phyloP scores from a whole-genome alignment of 2,113 vertebrate species.

The Octodon degus region DNA sequence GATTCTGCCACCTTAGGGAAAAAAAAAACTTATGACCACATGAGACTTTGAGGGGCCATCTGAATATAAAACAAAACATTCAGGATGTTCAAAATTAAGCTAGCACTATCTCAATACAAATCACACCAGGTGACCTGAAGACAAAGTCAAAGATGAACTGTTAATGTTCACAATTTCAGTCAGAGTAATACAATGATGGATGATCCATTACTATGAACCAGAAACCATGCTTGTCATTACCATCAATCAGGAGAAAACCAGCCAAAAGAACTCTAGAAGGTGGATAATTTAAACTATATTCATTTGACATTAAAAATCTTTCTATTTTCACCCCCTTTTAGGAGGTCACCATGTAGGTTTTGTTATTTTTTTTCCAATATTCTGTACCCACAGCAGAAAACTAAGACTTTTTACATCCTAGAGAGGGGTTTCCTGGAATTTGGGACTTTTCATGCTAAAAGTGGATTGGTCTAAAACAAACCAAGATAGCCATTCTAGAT shows the following conservation, averaged over 20 bases:
- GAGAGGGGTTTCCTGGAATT: neutral
- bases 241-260: neutral
- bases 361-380: neutral
- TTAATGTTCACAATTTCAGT: neutral
- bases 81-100: conserved; percentile 9
- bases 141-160: neutral
- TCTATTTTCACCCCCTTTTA: neutral
- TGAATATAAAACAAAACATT: too few species aligned
- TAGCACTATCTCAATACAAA: neutral
- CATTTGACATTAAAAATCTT: neutral
- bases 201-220: neutral
- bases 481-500: neutral
- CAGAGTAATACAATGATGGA: neutral
- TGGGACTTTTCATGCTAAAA: conserved; percentile 5
- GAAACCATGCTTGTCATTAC: neutral
- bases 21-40: too few species aligned
- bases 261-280: neutral
- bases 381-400: conserved; percentile 3
- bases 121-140: neutral
- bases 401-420: neutral
- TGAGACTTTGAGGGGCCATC: too few species aligned
- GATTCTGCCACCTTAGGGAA: too few species aligned
- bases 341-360: neutral
- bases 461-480: neutral
- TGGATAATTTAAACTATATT: neutral